Percentiles rank a stretch among this genome's conserved stretches.
Conservation (phyloP, 2,113 vertebrate species). For the Halichoeres trimaculatus region DNA sequence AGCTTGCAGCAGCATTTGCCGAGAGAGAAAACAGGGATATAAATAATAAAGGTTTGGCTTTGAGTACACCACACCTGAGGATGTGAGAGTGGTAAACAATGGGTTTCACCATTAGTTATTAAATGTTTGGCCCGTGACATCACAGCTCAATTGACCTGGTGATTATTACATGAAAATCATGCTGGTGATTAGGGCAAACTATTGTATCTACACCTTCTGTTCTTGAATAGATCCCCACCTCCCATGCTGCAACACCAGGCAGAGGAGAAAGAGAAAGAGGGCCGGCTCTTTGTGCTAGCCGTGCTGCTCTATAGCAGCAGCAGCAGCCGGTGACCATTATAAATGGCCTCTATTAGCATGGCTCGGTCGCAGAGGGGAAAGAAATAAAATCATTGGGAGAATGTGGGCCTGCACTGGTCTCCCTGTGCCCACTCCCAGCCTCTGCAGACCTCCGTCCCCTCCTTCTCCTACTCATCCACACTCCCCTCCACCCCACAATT, state of each 20-base stretch:
- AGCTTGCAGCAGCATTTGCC: slow-evolving; percentile 38
- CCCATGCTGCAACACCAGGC: slow-evolving; percentile 66
- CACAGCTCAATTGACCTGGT: slow-evolving; percentile 51
- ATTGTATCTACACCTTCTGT: slow-evolving; percentile 51
- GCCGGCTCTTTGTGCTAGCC: slow-evolving; percentile 65
- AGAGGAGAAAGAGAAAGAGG: slow-evolving; percentile 40
- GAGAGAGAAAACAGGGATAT: slow-evolving; percentile 12
- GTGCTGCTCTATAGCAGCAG: slow-evolving; percentile 65
- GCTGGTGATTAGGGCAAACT: slow-evolving; percentile 55
- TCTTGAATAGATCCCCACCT: slow-evolving; percentile 61
- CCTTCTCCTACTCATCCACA: slow-evolving; percentile 55
- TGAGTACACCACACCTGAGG: slow-evolving; percentile 29
- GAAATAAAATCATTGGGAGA: slow-evolving; percentile 83
- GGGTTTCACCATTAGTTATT: slow-evolving; percentile 56
- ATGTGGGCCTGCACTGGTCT: slow-evolving; percentile 71
- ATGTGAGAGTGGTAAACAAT: slow-evolving; percentile 53
- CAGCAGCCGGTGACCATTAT: slow-evolving; percentile 79
- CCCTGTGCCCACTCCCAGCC: slow-evolving; percentile 63
- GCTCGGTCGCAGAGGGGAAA: slow-evolving; percentile 76
- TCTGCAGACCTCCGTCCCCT: slow-evolving; percentile 64
- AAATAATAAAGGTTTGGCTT: slow-evolving; percentile 33
- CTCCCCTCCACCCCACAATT: slow-evolving; percentile 57
- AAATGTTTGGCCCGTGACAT: slow-evolving; percentile 51
- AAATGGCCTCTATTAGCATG: slow-evolving; percentile 84
- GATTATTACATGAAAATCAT: slow-evolving; percentile 65